phyloP scores from a whole-genome alignment of 2,888 invertebrate species.

The Caenorhabditis wallacei region DNA sequence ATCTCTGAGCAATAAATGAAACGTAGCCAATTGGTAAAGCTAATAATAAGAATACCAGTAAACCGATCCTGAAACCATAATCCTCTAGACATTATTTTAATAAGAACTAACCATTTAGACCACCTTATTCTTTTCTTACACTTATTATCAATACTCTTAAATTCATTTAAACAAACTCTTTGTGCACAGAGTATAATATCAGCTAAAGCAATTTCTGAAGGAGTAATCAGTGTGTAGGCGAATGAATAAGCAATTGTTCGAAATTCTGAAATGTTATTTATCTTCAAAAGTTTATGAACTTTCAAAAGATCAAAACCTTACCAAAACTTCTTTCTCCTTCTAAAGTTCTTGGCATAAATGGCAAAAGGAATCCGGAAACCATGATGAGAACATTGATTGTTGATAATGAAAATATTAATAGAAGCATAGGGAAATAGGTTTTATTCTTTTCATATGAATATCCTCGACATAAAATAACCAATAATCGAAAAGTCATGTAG shows the following conservation, averaged over 20 bases:
- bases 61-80: background rate
- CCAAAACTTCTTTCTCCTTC: no score
- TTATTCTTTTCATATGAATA: background rate
- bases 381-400: background rate
- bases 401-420: conserved; percentile 8
- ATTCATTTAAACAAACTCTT: conserved; percentile 1
- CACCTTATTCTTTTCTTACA: background rate
- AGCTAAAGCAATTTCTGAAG: conserved; percentile 20
- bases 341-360: background rate
- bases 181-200: conserved; percentile 37
- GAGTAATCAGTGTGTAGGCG: conserved; percentile 28
- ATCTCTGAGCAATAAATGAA: background rate
- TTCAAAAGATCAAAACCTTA: background rate
- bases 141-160: background rate
- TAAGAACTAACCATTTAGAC: background rate
- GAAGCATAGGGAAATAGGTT: conserved; percentile 36
- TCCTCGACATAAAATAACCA: conserved; percentile 10
- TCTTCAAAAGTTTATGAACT: background rate
- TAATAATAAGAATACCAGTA: background rate
- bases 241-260: conserved; percentile 5
- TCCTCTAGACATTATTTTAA: background rate
- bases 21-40: conserved; percentile 3
- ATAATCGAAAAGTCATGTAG: conserved; percentile 8
- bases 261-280: conserved; percentile 17
- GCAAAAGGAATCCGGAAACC: background rate